Evolutionary conservation across 2,113 vertebrate genomes (phyloP), one percentile per base, ranked within the genome.

Genomic region (Brachypteracias leptosomus): DNA sequence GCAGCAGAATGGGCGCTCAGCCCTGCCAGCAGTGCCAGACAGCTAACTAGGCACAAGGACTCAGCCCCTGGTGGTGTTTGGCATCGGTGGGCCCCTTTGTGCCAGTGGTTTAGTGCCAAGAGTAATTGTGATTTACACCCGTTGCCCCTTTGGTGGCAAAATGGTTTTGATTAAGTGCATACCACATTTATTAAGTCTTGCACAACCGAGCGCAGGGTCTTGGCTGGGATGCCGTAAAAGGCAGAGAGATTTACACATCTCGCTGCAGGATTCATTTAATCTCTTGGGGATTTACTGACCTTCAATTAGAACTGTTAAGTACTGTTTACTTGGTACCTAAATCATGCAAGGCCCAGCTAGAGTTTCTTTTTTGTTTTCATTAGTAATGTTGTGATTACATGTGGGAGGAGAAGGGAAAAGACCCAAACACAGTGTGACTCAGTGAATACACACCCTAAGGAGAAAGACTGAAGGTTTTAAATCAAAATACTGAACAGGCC

Each of bases 161-260:
- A 97, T 98, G 98, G 98, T 98, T 98, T 98, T 98, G 98, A 98
- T 98, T 98, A 98, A 98, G 95, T 96, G 87, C 98, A 98, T 98
- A 97, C 97, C 98, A 97, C 88, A 17, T 98, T 98, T 98, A 98
- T 98, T 98, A 98, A 98, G 97, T 96, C 97, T 96, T 95, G 97
- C 97, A 95, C 93, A 96, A 92, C 85, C n/a, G 73, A 96, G 96
- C 86, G 80, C 90, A 72, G 68, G 97, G 96, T 85, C 93, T 96
- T 93, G 96, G 96, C 97, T 85, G 83, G 89, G 83, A 95, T 22
- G 58, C 97, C 63, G 55, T 97, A 97, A 98, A 98, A 98, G 96
- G 96, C 94, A 96, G 89, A 59, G 95, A 98, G 98, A 98, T 98
- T 98, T 98, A 98, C 98, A 97, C 95, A 91, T 97, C 97, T 98